These are phyloP conservation scores for Aphelinus atriplicis DNA, from an alignment of 1,140 invertebrate species.

Conservation along the genomic window DNA sequence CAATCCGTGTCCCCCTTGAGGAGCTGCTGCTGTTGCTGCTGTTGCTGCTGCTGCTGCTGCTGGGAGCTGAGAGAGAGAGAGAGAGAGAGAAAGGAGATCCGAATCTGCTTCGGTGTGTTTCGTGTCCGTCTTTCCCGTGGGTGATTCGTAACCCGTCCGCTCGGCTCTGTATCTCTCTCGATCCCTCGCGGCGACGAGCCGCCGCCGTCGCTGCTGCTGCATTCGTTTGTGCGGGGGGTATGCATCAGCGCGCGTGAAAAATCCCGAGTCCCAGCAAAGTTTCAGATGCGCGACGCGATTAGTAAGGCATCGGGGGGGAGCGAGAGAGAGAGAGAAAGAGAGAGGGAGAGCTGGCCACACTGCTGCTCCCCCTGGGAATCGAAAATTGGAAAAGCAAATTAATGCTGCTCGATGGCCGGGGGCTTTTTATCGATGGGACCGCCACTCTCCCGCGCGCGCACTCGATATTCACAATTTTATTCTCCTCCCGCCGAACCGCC, in stretches of 20 bases:
- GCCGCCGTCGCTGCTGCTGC: constrained; percentile 4
- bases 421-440: too few relatives aligned
- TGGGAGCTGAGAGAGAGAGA: constrained; percentile 16
- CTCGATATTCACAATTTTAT: too few relatives aligned
- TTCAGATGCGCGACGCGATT: constrained; percentile 23
- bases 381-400: constrained; percentile 11
- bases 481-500: too few relatives aligned
- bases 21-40: constrained; percentile 6
- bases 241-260: too few relatives aligned
- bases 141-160: constrained; percentile 23
- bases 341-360: too few relatives aligned
- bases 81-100: constrained; percentile 1
- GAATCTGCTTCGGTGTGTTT: constrained; percentile 27
- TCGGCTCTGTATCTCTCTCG: background rate
- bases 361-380: constrained; percentile 24
- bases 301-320: background rate
- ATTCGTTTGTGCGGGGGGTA: background rate
- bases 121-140: constrained; percentile 44
- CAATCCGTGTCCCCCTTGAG: constrained; percentile 21
- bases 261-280: too few relatives aligned
- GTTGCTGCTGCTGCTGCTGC: background rate
- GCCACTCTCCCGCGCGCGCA: too few relatives aligned
- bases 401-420: background rate
- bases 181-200: background rate
- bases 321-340: too few relatives aligned